phyloP scores from a whole-genome alignment of 2,888 invertebrate species.

The Tholera decimalis region DNA sequence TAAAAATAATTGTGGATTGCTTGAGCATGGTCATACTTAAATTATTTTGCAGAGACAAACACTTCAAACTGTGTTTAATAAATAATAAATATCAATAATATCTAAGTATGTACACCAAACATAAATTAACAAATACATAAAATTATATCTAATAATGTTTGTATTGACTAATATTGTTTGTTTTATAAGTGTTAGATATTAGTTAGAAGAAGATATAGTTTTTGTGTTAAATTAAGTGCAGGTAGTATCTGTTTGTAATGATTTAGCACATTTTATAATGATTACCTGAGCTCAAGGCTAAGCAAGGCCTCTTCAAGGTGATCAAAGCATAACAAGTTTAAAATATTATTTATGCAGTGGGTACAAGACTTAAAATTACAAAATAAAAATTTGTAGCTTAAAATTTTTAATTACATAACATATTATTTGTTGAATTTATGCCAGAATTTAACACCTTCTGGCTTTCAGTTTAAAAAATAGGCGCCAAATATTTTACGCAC shows the following conservation, averaged over 20 bases:
- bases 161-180: background rate
- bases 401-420: background rate
- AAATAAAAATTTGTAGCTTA: background rate
- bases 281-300: constrained; percentile 35
- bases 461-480: constrained; percentile 32
- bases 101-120: constrained; percentile 2
- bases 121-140: background rate
- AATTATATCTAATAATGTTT: background rate
- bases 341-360: constrained; percentile 12
- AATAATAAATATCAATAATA: background rate
- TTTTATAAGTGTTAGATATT: background rate
- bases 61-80: background rate
- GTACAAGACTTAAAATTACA: constrained; percentile 1
- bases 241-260: constrained; percentile 14
- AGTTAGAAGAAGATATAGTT: background rate
- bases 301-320: constrained; percentile 27
- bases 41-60: constrained; percentile 19
- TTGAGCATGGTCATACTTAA: background rate
- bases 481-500: constrained; percentile 51
- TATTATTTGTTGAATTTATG: constrained; percentile 2
- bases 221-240: constrained; percentile 11
- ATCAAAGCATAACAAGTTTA: constrained; percentile 16
- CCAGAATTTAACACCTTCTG: background rate
- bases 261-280: constrained; percentile 41
- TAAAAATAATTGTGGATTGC: background rate